Evolutionary conservation across 2,113 vertebrate genomes (phyloP).

Genomic region (Calypte anna): DNA sequence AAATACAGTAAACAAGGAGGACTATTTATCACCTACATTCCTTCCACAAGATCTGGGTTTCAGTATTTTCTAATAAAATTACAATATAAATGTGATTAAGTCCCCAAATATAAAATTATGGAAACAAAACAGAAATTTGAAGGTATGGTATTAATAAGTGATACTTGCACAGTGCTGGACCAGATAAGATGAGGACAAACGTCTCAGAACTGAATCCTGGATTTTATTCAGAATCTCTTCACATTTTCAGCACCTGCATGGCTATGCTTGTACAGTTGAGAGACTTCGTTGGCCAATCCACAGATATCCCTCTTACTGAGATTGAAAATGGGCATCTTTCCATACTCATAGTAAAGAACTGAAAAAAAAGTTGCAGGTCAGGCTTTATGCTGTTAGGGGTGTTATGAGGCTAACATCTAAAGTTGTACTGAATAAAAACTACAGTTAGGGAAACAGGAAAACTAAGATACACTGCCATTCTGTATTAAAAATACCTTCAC

Average conservation of each 20-base stretch:
- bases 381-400: neutral
- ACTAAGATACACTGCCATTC: neutral
- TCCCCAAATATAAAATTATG: neutral
- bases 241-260: neutral
- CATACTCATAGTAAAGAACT: neutral
- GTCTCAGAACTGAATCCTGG: neutral
- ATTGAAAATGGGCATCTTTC: neutral
- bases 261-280: neutral
- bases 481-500: neutral
- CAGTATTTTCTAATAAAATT: slow-evolving; percentile 12
- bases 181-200: neutral
- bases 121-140: neutral
- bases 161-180: neutral
- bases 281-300: neutral
- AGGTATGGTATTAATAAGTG: neutral
- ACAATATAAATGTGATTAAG: neutral
- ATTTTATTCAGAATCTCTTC: slow-evolving; percentile 60
- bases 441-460: neutral
- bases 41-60: slow-evolving; percentile 8
- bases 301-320: neutral
- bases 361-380: neutral
- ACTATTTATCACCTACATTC: slow-evolving; percentile 53
- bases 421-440: neutral
- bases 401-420: neutral
- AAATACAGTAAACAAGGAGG: slow-evolving; percentile 37